Evolutionary conservation across 2,888 invertebrate genomes (phyloP), one percentile per base, ranked within the genome.

Genomic region (Phasia obesa): DNA sequence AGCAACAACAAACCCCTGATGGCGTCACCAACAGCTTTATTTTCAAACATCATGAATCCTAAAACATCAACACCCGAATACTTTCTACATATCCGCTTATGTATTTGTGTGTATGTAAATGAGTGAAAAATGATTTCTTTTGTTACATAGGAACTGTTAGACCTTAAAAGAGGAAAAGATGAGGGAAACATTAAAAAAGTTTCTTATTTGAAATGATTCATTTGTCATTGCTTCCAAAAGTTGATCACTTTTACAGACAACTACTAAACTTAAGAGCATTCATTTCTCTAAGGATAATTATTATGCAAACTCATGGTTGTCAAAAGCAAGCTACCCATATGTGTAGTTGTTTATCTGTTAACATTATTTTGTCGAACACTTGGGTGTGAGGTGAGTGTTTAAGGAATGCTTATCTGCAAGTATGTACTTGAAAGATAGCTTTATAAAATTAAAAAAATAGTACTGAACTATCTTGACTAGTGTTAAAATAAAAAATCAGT

Each of bases 241-340:
- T 13, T 31, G 19, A 4, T n/a, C 25, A 27, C 13, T 31, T 15
- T 64, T 25, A 38, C 57, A 47, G 11, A 27, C 55, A 55, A 35
- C 31, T 21, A 15, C 27, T 21, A 19, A 62, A 62, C 51, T 62
- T 31, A 23, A 47, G n/a, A 64, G 35, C 5, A 65, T 57, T 49
- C 27, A 23, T 17, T 42, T 67, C n/a, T 27, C 25, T 59, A 57
- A 21, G 15, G 42, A 81, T 76, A 77, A 82, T 88, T 88, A 88
- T 88, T 88, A 89, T 89, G 89, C 88, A 88, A 87, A 87, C 88
- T 88, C 88, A 88, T 88, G 81, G 83, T 75, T 69, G 80, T 69
- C 60, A 70, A 76, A 73, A 77, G 21, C 79, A 65, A 60, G 35
- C 69, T 69, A 42, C 11, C 38, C 15, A 81, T 70, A 76, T 77